Evolutionary conservation across 2,113 vertebrate species (phyloP), one percentile per base, ranked within the genome.

Genomic region (Odontophorus gujanensis): DNA sequence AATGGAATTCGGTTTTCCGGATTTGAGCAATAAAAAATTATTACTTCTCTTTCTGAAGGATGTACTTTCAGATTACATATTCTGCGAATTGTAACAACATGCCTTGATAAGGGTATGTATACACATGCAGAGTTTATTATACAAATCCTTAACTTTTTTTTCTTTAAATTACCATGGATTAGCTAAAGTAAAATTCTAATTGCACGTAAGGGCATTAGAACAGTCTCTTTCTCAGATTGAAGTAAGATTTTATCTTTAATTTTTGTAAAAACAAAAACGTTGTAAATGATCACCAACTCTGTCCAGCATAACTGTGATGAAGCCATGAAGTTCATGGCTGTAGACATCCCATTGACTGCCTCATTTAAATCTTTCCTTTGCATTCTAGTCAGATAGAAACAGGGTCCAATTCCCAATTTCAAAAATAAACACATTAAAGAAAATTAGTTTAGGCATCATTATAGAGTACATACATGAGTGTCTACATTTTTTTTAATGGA

Each of bases 371-470:
- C 17, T 80, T 88, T 87, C 20, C 40, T 89, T 82, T 72, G 57
- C 71, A 86, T 84, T 92, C 75, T 86, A 79, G 93, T 92, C 85
- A 94, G 87, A 93, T 15, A 89, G 61, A 80, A 96, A 90, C 13
- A 85, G 32, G 55, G 45, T 75, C 61, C 73, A 95, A 88, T 84
- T 90, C 84, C 83, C 91, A 66, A 77, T 92, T 57, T 95, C 69
- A 94, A 92, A 96, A 96, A 95, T 92, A 87, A 97, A 95, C 85
- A 81, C 92, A 95, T 92, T 85, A 90, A 87, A 84, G 76, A 78
- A 95, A 91, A 95, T 96, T 83, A 90, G 93, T 86, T 90, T 85
- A 95, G 63, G 78, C 87, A 82, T 94, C 86, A 86, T 95, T 84
- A 93, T 87, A 84, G 77, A 87, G 85, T 85, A 81, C 73, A 83